Conservation (phyloP, 2,797 vertebrate genomes). For the Chaenodraco wilsoni region DNA sequence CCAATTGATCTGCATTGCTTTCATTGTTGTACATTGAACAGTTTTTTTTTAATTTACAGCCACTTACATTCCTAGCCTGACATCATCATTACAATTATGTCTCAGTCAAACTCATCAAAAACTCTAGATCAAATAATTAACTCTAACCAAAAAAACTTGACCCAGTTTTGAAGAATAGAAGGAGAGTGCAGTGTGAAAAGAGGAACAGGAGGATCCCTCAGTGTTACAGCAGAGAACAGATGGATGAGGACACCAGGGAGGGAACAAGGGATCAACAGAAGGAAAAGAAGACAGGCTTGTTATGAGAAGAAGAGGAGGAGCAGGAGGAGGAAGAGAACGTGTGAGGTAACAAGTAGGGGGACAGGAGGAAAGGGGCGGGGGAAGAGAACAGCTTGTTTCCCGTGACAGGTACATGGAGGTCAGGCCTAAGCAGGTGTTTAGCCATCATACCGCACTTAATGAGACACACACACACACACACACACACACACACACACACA, state of each 20-base stretch:
- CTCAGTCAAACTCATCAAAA: background rate
- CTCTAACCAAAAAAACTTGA: background rate
- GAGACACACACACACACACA: slow-evolving; percentile 38
- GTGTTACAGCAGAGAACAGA: slow-evolving; percentile 43
- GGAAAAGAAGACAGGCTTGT: slow-evolving; percentile 15
- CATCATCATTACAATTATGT: background rate
- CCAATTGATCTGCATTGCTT: too few relatives aligned
- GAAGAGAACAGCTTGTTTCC: slow-evolving; percentile 57
- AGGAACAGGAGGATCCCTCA: slow-evolving; percentile 11
- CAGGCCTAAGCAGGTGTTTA: slow-evolving; percentile 64
- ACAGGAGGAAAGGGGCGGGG: slow-evolving; percentile 9
- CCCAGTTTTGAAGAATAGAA: background rate
- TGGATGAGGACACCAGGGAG: slow-evolving; percentile 40
- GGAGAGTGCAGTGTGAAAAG: background rate
- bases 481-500: slow-evolving; percentile 16
- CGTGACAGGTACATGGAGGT: slow-evolving; percentile 68
- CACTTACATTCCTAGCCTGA: background rate
- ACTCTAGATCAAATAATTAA: slow-evolving; percentile 10
- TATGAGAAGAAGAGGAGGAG: slow-evolving; percentile 9
- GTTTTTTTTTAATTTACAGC: too few relatives aligned
- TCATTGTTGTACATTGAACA: too few relatives aligned
- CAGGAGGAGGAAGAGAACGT: slow-evolving; percentile 16
- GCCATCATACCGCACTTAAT: slow-evolving; percentile 53
- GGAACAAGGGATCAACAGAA: slow-evolving; percentile 38
- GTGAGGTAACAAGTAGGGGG: slow-evolving; percentile 36